Evolutionary conservation across 2,888 invertebrate genomes (phyloP).

Genomic region (Metallyticus violacea): DNA sequence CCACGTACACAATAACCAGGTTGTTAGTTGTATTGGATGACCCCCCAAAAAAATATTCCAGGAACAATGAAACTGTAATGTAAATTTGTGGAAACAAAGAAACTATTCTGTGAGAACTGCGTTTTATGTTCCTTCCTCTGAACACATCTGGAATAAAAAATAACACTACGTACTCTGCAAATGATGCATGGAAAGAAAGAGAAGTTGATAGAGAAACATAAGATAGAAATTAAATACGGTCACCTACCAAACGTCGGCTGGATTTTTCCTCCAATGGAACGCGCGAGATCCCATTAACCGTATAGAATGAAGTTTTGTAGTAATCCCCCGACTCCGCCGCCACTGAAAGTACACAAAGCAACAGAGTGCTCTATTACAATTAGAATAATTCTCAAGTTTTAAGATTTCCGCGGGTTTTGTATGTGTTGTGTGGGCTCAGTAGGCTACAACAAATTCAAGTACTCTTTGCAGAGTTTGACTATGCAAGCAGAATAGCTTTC

Average conservation of each 20-base stretch:
- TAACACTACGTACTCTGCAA: too few relatives aligned
- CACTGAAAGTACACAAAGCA: conserved; percentile 29
- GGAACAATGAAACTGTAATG: too few relatives aligned
- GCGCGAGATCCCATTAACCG: conserved; percentile 62
- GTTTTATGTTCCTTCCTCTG: too few relatives aligned
- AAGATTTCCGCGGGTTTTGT: not conserved
- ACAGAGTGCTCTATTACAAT: not conserved
- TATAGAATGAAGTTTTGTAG: conserved; percentile 68
- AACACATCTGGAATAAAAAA: too few relatives aligned
- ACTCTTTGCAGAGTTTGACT: not conserved
- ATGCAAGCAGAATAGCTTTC: not conserved
- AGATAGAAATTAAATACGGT: conserved; percentile 39
- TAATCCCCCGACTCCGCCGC: conserved; percentile 72
- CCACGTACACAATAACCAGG: too few relatives aligned
- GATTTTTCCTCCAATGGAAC: conserved; percentile 62
- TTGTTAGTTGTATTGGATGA: too few relatives aligned
- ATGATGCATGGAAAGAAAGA: not conserved
- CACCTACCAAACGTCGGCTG: conserved; percentile 69
- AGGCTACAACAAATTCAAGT: not conserved
- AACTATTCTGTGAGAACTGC: too few relatives aligned
- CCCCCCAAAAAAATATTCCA: too few relatives aligned
- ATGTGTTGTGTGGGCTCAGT: not conserved
- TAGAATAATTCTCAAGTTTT: not conserved
- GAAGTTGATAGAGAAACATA: not conserved
- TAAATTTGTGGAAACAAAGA: too few relatives aligned